Evolutionary conservation across 2,888 invertebrate genomes (phyloP).

Genomic region (Pachliopta kotzebuea): DNA sequence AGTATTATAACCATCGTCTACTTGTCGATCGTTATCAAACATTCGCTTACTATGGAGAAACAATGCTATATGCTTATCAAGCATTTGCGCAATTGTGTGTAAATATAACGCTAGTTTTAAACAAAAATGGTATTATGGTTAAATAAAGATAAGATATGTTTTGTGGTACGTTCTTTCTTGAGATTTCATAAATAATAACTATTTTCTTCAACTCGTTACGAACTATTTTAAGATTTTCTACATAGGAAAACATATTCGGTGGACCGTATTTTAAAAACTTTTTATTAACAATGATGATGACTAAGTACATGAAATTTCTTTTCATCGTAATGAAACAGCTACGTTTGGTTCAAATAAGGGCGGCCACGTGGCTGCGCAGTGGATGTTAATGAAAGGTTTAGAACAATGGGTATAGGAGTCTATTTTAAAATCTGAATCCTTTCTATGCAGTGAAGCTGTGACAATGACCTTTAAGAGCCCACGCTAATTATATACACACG

Average conservation of each 20-base stretch:
- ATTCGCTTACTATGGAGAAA: slow-evolving; percentile 13
- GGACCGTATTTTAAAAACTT: neutral
- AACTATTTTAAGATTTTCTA: too few species aligned
- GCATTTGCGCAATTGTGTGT: slow-evolving; percentile 12
- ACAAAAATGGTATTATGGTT: neutral
- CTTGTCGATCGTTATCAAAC: slow-evolving; percentile 16
- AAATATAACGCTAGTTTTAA: slow-evolving; percentile 13
- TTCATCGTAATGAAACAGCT: neutral
- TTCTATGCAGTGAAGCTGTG: slow-evolving; percentile 59
- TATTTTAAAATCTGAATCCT: slow-evolving; percentile 54
- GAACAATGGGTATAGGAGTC: slow-evolving; percentile 49
- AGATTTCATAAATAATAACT: too few species aligned
- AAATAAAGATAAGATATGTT: neutral
- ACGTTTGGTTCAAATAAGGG: slow-evolving; percentile 9
- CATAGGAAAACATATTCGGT: too few species aligned
- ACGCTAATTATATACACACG: slow-evolving; percentile 75
- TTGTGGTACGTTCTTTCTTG: neutral
- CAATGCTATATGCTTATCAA: slow-evolving; percentile 20
- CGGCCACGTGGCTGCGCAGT: slow-evolving; percentile 14
- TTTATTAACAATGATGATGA: neutral
- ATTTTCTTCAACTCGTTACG: too few species aligned
- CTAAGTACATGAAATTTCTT: neutral
- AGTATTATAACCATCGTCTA: neutral
- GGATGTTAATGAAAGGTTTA: slow-evolving; percentile 34
- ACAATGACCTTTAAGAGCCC: slow-evolving; percentile 78